Conservation (phyloP, 2,797 vertebrate species). For the Acanthopagrus latus region DNA sequence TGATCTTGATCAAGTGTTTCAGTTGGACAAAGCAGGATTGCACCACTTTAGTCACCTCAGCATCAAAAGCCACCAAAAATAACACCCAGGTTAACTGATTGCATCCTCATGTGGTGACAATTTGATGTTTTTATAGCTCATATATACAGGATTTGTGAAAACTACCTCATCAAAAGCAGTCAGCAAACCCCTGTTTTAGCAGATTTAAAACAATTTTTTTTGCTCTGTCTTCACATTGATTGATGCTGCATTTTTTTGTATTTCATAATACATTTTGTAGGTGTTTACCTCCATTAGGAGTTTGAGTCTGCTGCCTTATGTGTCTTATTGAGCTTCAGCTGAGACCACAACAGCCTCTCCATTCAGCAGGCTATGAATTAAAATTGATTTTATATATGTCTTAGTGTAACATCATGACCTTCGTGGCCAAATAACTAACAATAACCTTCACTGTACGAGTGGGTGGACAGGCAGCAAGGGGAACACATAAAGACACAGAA, state of each 20-base stretch:
- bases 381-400: conserved; percentile 70
- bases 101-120: background rate
- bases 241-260: background rate
- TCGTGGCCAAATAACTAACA: conserved; percentile 67
- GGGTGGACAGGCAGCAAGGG: conserved; percentile 13
- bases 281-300: conserved; percentile 16
- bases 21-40: background rate
- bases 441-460: conserved; percentile 56
- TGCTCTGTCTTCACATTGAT: background rate
- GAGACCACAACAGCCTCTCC: conserved; percentile 41
- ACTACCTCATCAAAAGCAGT: background rate
- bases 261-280: conserved; percentile 11
- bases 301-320: conserved; percentile 27
- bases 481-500: conserved; percentile 35
- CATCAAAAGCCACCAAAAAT: conserved; percentile 2
- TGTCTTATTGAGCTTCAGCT: conserved; percentile 49
- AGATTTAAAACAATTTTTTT: background rate
- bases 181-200: background rate
- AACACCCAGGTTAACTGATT: background rate
- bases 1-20: background rate
- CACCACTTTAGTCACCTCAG: background rate
- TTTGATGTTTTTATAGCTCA: background rate
- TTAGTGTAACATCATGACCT: conserved; percentile 60
- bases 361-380: conserved; percentile 70
- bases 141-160: background rate